Conservation (phyloP, 2,797 vertebrate species). For the Geotrypetes seraphini region DNA sequence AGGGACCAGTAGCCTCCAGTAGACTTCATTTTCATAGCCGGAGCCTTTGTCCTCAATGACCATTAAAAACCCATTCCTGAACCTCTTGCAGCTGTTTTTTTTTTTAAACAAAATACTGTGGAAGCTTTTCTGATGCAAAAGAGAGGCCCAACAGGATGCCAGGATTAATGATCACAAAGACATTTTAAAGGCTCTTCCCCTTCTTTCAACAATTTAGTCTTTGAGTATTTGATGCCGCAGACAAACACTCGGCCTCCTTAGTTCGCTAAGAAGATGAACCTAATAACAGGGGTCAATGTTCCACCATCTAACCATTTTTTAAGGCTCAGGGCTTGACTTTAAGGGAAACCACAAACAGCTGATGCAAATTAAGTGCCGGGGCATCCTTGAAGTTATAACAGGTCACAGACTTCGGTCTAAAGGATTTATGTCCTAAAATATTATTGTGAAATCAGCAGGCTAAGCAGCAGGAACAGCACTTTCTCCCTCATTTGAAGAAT, state of each 20-base stretch:
- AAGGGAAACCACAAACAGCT: slow-evolving; percentile 66
- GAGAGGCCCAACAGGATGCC: slow-evolving; percentile 59
- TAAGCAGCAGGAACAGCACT: slow-evolving; percentile 4
- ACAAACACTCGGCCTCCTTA: slow-evolving; percentile 79
- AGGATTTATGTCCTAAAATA: slow-evolving; percentile 51
- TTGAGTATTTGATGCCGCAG: slow-evolving; percentile 78
- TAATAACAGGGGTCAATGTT: slow-evolving; percentile 85
- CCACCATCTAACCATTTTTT: slow-evolving; percentile 69
- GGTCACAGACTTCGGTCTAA: slow-evolving; percentile 60
- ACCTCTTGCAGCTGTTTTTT: slow-evolving; percentile 82
- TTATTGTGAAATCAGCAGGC: slow-evolving; percentile 60
- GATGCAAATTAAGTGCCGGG: slow-evolving; percentile 78
- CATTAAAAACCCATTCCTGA: slow-evolving; percentile 74
- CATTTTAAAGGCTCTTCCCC: slow-evolving; percentile 81
- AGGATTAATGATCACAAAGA: slow-evolving; percentile 90
- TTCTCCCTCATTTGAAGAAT: background rate
- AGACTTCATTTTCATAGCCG: slow-evolving; percentile 66
- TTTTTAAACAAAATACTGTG: slow-evolving; percentile 69
- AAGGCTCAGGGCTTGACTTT: slow-evolving; percentile 66
- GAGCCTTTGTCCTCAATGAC: slow-evolving; percentile 77
- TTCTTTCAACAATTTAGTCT: slow-evolving; percentile 75
- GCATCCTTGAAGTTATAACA: slow-evolving; percentile 58
- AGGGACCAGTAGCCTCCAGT: slow-evolving; percentile 77
- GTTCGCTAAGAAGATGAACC: slow-evolving; percentile 79
- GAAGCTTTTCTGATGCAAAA: slow-evolving; percentile 96